Evolutionary conservation across 2,888 invertebrate species (phyloP).

Genomic region (Odontomyia ornata): DNA sequence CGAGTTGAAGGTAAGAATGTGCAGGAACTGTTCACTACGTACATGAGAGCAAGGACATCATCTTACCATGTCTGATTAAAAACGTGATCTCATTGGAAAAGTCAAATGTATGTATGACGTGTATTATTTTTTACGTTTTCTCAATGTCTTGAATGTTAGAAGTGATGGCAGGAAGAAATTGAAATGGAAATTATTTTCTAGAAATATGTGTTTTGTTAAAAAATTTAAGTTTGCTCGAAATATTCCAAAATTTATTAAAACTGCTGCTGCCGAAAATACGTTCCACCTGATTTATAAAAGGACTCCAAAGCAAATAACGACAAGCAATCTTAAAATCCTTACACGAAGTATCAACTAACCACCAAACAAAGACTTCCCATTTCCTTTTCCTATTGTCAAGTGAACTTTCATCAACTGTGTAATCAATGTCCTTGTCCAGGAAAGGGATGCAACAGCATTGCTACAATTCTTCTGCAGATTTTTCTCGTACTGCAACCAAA

Average conservation of each 20-base stretch:
- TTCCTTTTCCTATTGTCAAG: slow-evolving; percentile 6
- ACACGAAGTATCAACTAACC: background rate
- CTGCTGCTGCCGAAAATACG: too few relatives aligned
- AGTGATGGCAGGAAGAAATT: background rate
- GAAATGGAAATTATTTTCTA: background rate
- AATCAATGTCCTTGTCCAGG: background rate
- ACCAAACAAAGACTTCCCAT: slow-evolving; percentile 1
- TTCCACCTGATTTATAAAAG: too few relatives aligned
- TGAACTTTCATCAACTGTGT: background rate
- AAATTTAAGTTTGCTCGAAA: background rate
- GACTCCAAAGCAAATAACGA: too few relatives aligned
- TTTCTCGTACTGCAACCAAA: background rate
- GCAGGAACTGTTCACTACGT: background rate
- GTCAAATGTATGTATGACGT: slow-evolving; percentile 12
- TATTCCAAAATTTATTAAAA: background rate
- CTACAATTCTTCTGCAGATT: background rate
- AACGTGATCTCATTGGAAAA: slow-evolving; percentile 43
- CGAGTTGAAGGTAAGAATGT: background rate
- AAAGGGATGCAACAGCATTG: slow-evolving; percentile 9
- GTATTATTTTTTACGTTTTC: background rate
- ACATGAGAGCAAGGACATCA: background rate
- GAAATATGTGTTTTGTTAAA: too few relatives aligned
- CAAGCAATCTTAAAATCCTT: too few relatives aligned
- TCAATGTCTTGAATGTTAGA: background rate
- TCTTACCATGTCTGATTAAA: slow-evolving; percentile 44